Evolutionary conservation across 2,113 vertebrate genomes (phyloP).

Genomic region (Machaerirhynchus nigripectus): DNA sequence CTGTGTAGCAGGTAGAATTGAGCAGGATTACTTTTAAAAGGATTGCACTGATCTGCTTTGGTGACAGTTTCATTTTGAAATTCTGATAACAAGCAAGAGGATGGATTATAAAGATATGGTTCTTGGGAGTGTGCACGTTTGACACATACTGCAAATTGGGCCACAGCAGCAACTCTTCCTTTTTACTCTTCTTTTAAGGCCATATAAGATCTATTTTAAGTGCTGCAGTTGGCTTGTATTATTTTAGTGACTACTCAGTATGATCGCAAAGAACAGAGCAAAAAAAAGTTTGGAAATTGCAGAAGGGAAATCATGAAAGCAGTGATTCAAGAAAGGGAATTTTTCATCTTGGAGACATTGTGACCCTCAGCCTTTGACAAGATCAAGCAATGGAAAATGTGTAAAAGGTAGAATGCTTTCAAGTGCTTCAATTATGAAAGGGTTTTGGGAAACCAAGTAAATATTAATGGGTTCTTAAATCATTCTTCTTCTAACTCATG

Average conservation of each 20-base stretch:
- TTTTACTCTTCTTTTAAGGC: background rate
- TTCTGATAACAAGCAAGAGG: slow-evolving; percentile 34
- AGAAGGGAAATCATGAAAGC: background rate
- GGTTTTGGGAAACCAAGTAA: background rate
- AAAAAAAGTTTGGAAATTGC: background rate
- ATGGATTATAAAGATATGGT: background rate
- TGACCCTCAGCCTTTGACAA: background rate
- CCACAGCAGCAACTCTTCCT: background rate
- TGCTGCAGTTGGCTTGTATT: background rate
- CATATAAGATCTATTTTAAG: background rate
- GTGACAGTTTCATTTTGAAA: slow-evolving; percentile 60
- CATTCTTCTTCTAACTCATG: background rate
- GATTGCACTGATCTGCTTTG: slow-evolving; percentile 63
- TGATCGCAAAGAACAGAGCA: background rate
- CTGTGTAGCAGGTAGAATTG: slow-evolving; percentile 41
- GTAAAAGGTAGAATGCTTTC: background rate
- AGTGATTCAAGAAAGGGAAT: background rate
- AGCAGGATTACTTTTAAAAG: slow-evolving; percentile 71
- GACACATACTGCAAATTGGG: background rate
- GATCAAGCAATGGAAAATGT: background rate
- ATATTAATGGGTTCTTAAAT: background rate
- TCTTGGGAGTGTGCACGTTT: background rate
- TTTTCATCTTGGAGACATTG: background rate
- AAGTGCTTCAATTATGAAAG: background rate
- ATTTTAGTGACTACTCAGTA: background rate